A percentile compares a stretch with the other conserved stretches of the same genome.
Conservation (phyloP, 2,888 invertebrate species). For the Dasypolia templi region DNA sequence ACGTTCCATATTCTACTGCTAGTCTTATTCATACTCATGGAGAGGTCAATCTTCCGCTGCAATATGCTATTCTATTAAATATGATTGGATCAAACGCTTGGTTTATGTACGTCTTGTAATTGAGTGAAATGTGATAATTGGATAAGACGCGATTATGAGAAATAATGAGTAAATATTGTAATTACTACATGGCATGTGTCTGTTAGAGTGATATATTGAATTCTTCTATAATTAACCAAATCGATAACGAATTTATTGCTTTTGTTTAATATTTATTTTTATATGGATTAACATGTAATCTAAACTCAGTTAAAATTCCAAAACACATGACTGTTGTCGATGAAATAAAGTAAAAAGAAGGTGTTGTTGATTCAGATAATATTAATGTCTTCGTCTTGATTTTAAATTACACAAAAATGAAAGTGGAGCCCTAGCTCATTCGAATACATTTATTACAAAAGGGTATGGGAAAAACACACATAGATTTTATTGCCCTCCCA, state of each 20-base stretch:
- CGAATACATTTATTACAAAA: constrained; percentile 39
- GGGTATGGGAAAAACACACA: constrained; percentile 32
- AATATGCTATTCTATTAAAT: constrained; percentile 43
- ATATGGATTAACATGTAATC: not conserved
- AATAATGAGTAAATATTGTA: not conserved
- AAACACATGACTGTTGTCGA: not conserved
- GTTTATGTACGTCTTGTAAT: constrained; percentile 37
- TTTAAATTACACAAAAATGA: constrained; percentile 9
- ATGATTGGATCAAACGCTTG: constrained; percentile 49
- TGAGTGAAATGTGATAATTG: constrained; percentile 33
- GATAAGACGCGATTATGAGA: constrained; percentile 4
- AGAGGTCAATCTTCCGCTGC: constrained; percentile 14
- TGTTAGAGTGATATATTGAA: not conserved
- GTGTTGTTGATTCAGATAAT: not conserved
- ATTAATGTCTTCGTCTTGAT: not conserved
- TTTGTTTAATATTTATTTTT: not conserved
- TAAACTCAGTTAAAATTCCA: not conserved
- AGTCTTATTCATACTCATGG: not conserved
- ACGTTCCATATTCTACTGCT: not conserved
- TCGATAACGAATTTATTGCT: not conserved
- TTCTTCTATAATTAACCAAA: not conserved
- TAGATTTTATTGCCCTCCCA: constrained; percentile 64
- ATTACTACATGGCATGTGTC: not conserved
- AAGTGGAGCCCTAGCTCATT: constrained; percentile 7
- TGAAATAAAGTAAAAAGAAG: not conserved